phyloP scores from a whole-genome alignment of 2,113 vertebrate species.

The Emydocephalus ijimae region DNA sequence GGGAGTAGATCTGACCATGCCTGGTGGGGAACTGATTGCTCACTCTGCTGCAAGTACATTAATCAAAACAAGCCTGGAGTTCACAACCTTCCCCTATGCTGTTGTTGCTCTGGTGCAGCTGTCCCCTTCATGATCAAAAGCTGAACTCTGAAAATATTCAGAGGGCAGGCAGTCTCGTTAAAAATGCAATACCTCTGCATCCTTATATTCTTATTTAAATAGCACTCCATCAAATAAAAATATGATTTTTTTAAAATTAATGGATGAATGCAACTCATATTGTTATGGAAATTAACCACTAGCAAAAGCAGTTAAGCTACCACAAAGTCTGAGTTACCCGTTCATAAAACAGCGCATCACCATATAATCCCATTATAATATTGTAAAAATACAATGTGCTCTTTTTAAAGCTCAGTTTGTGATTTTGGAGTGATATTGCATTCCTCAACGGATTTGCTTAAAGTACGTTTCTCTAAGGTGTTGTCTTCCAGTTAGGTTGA shows the following conservation, averaged over 20 bases:
- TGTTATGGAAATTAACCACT: not conserved
- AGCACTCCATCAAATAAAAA: not conserved
- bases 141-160: not conserved
- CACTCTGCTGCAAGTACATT: not conserved
- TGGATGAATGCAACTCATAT: not conserved
- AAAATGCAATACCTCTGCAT: not conserved
- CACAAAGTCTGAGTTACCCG: not conserved
- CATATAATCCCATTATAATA: not conserved
- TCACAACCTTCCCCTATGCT: not conserved
- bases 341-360: not conserved
- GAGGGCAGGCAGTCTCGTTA: not conserved
- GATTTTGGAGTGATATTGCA: not conserved
- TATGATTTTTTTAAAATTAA: not conserved
- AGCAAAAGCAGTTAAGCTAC: not conserved
- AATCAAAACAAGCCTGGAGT: not conserved
- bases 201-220: not conserved
- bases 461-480: not conserved
- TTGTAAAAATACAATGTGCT: not conserved
- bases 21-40: not conserved
- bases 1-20: not conserved
- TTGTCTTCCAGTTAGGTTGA: not conserved
- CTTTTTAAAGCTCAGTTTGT: not conserved
- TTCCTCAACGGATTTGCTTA: not conserved
- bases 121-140: not conserved
- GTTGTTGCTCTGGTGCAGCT: not conserved